Conservation (phyloP, 64 coral and sea anemone species). For the Orbicella faveolata region DNA sequence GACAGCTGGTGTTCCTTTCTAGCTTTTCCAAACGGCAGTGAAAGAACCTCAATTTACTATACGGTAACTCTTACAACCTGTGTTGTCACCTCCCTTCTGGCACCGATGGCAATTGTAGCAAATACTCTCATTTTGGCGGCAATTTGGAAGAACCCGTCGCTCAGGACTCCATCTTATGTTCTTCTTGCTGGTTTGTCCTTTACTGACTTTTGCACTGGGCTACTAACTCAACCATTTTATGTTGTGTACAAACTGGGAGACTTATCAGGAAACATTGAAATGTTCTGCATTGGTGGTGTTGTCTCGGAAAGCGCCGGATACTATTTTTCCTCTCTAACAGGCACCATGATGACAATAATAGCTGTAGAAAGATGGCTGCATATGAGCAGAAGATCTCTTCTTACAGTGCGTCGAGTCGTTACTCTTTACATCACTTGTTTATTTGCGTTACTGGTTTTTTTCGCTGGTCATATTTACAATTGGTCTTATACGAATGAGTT, state of each 20-base stretch:
- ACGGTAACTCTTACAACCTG: not conserved
- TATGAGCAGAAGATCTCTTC: not conserved
- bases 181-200: conserved; percentile 3
- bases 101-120: not conserved
- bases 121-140: not conserved
- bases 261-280: not conserved
- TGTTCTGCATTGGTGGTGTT: not conserved
- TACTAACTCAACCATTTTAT: not conserved
- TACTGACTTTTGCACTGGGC: not conserved
- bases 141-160: not conserved
- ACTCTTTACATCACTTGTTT: not conserved
- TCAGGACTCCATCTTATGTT: conserved; percentile 15
- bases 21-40: not conserved
- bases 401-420: not conserved
- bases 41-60: not conserved
- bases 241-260: not conserved
- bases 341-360: not conserved
- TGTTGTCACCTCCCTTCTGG: not conserved
- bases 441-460: not conserved
- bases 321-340: not conserved
- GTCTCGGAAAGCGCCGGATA: not conserved
- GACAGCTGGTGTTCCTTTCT: not conserved
- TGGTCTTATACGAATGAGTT: not conserved
- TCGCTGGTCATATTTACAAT: not conserved
- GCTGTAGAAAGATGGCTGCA: not conserved